These are phyloP conservation scores for Lasioglossum marginatum DNA, from an alignment of 2,888 invertebrate genomes.

Conservation along the genomic window DNA sequence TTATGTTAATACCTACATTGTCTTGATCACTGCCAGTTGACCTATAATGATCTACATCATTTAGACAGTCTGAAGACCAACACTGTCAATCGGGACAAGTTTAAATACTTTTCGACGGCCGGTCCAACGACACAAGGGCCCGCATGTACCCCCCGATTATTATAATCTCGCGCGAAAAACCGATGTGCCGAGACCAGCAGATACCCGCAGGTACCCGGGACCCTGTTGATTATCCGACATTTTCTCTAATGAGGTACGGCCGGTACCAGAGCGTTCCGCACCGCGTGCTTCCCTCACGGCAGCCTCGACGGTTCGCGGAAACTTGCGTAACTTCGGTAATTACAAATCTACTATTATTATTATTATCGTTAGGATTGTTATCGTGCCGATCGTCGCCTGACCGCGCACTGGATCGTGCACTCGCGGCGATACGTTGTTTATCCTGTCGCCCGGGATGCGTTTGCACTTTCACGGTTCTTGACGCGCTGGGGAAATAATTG, in stretches of 20 bases:
- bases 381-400: background rate
- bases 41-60: too few relatives aligned
- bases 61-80: background rate
- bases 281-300: constrained; percentile 1
- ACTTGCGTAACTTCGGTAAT: constrained; percentile 64
- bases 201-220: background rate
- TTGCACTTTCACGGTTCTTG: constrained; percentile 55
- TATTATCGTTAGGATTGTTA: constrained; percentile 26
- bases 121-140: background rate
- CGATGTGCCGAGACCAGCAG: background rate
- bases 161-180: constrained; percentile 57
- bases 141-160: constrained; percentile 39
- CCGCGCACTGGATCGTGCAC: background rate
- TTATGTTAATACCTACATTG: background rate
- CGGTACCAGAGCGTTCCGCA: constrained; percentile 22
- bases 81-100: background rate
- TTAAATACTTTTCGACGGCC: background rate
- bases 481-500: background rate
- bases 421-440: constrained; percentile 29
- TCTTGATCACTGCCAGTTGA: background rate
- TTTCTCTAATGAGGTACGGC: constrained; percentile 51
- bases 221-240: constrained; percentile 47
- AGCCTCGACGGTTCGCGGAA: constrained; percentile 46
- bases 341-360: constrained; percentile 61
- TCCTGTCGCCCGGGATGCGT: constrained; percentile 6